phyloP scores from a whole-genome alignment of 2,888 invertebrate species.

The Xylota segnis region DNA sequence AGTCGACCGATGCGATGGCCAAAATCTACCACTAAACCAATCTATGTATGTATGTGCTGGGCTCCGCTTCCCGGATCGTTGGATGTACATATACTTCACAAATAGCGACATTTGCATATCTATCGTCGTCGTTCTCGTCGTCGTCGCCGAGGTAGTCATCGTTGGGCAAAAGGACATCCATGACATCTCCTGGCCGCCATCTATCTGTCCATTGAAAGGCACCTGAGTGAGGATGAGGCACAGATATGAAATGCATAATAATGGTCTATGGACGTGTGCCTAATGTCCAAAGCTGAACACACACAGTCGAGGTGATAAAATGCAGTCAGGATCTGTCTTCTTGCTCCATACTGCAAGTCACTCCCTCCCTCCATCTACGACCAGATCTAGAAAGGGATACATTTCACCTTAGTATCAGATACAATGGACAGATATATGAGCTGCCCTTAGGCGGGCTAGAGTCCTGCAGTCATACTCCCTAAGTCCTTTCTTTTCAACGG shows the following conservation, averaged over 20 bases:
- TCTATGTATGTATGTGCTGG: constrained; percentile 14
- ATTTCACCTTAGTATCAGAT: constrained; percentile 66
- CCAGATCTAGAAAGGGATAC: constrained; percentile 26
- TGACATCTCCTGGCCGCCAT: constrained; percentile 61
- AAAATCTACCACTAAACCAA: constrained; percentile 67
- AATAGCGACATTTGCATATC: constrained; percentile 67
- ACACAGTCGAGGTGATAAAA: constrained; percentile 60
- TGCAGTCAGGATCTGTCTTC: constrained; percentile 30
- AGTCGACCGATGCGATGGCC: constrained; percentile 59
- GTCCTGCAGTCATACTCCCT: constrained; percentile 38
- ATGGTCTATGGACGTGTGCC: constrained; percentile 70
- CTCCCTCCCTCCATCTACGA: background rate
- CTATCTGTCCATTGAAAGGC: constrained; percentile 44
- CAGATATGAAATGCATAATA: constrained; percentile 72
- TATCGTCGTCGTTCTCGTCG: constrained; percentile 31
- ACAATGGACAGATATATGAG: constrained; percentile 61
- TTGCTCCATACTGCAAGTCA: background rate
- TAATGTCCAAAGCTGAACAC: constrained; percentile 60
- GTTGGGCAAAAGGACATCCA: constrained; percentile 59
- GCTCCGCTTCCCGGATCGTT: constrained; percentile 8
- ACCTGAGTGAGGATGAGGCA: constrained; percentile 28
- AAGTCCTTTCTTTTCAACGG: constrained; percentile 60
- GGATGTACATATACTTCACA: constrained; percentile 20
- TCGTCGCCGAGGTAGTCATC: constrained; percentile 21
- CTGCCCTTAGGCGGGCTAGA: constrained; percentile 43